These are phyloP conservation scores for Teleopsis dalmanni DNA, from an alignment of 1,140 invertebrate genomes.

Conservation along the genomic window DNA sequence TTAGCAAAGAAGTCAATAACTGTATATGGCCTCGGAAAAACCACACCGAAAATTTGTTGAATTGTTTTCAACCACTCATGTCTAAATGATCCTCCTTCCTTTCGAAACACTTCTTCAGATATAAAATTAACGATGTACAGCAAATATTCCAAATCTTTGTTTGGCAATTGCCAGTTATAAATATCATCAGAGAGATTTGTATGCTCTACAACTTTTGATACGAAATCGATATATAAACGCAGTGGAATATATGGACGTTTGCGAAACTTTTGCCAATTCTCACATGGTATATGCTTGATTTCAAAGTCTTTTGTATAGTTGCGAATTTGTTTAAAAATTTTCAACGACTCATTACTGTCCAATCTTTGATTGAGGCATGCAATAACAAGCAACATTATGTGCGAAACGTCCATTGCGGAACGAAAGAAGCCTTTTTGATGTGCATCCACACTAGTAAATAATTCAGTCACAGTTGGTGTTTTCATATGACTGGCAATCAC, in stretches of 20 bases:
- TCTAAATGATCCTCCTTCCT: conserved; percentile 5
- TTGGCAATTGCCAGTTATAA: conserved; percentile 18
- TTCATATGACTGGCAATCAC: conserved; percentile 20
- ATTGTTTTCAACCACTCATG: conserved; percentile 23
- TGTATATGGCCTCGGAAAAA: conserved; percentile 42
- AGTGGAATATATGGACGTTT: conserved; percentile 17
- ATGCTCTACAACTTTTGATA: conserved; percentile 18
- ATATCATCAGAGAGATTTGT: conserved; percentile 23
- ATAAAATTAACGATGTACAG: conserved; percentile 13
- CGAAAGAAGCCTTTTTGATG: conserved; percentile 23
- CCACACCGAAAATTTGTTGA: conserved; percentile 32
- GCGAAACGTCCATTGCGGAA: conserved; percentile 22
- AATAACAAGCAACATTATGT: conserved; percentile 31
- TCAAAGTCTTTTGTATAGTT: conserved; percentile 14
- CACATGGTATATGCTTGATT: conserved; percentile 10
- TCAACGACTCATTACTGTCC: conserved; percentile 15
- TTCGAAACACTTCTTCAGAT: conserved; percentile 10
- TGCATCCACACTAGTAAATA: conserved; percentile 25
- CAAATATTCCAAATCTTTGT: conserved; percentile 22
- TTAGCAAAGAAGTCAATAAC: conserved; percentile 49
- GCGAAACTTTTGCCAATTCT: not conserved
- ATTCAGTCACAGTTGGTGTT: conserved; percentile 3
- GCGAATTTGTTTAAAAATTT: conserved; percentile 20
- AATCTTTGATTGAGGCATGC: conserved; percentile 23
- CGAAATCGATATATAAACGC: conserved; percentile 29